Evolutionary conservation across 2,888 invertebrate genomes (phyloP), one percentile per base, ranked within the genome.

Genomic region (Lithophane socia): DNA sequence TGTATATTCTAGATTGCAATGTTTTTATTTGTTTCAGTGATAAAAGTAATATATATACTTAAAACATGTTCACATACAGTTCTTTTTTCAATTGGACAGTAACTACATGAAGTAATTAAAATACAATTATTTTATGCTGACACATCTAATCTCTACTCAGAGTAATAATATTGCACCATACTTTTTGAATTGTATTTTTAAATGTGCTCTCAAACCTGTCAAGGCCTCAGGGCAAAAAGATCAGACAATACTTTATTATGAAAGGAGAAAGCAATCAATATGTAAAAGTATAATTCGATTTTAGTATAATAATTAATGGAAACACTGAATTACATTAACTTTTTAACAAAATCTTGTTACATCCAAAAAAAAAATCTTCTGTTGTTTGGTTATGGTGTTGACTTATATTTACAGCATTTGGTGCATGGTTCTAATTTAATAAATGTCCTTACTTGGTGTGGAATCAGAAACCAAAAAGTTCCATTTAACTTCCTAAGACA

Each of bases 81-180:
- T 8, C 18, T 47, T 1, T 42, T 37, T 21, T 44, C 0, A 29
- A 63, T 13, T 29, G 13, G 0, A 63, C 37, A n/a, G 13, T 56
- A 18, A 73, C n/a, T 49, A 44, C 18, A 44, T 63, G 12, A 47
- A 80, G 37, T 75, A 69, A 74, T 74, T 42, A 29, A 66, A 75
- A 74, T 74, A 29, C 58, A 64, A 68, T 73, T 68, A 63, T 10
- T 63, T 8, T 18, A 58, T n/a, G 78, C 69, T 64, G 42, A 69
- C 29, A 69, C 16, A 42, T 24, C 24, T 76, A 37, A 61, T 61
- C 24, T 29, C 1, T 18, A n/a, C 21, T 58, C 44, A 7, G 16
- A 49, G 52, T 44, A 8, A 47, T 63, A 79, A 54, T 65, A 78
- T 79, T 79, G 65, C 71, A 79, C 79, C 29, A 79, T 71, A 71